Conservation (phyloP, 2,888 invertebrate genomes). For the Strigamia crassipes region DNA sequence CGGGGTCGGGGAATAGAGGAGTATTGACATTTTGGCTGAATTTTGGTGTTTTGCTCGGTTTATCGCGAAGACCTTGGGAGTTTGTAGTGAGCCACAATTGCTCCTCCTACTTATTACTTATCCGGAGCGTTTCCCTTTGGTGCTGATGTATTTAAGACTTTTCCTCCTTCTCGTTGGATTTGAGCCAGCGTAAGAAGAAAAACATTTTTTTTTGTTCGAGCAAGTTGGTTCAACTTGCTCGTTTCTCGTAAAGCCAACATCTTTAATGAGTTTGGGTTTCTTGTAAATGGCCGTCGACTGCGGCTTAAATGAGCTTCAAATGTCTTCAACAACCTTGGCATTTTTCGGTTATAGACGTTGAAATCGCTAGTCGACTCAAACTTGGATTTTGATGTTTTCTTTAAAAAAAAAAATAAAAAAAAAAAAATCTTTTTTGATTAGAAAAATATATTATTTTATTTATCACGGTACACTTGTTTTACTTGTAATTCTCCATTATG, state of each 20-base stretch:
- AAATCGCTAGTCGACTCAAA: too few species aligned
- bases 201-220: neutral
- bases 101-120: neutral
- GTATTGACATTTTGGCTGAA: neutral
- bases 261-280: neutral
- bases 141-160: conserved; percentile 10
- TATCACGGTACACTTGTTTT: too few species aligned
- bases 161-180: neutral
- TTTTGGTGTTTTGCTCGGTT: neutral
- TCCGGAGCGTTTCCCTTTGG: neutral
- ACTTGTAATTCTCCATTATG: too few species aligned
- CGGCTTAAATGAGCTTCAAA: too few species aligned
- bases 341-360: too few species aligned
- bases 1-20: too few species aligned
- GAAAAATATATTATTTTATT: too few species aligned
- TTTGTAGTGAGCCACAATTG: neutral
- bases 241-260: neutral
- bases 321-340: too few species aligned
- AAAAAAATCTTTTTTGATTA: too few species aligned
- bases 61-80: neutral
- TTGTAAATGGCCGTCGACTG: neutral
- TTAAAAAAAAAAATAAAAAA: too few species aligned
- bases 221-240: neutral
- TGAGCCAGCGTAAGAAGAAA: neutral
- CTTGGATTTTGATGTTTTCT: too few species aligned